Base-by-base conservation (phyloP, 2,797 vertebrate species). In the Schizopygopsis pylzovi region DNA sequence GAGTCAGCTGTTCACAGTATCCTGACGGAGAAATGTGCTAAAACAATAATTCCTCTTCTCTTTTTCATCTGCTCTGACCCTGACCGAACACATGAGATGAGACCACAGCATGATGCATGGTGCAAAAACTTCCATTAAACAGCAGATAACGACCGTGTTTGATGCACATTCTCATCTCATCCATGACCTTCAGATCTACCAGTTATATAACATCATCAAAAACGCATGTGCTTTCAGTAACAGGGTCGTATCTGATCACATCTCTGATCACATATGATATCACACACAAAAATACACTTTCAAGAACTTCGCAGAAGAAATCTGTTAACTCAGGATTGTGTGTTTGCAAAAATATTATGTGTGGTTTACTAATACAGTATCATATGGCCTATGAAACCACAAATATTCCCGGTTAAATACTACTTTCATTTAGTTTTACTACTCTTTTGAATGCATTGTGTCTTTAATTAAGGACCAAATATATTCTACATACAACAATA, bases 1-100 rank as follows among this genome's bases (percentile, higher is more conserved):
- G 81, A 77, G 88, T 88, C 89, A 88, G 85, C 82, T 85, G 65
- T 86, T 86, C 75, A 37, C 73, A 54, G 41, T 43, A 28, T 73
- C 77, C 81, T 81, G 65, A 83, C 16, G 18, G 47, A 85, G 28
- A 84, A 56, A 83, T 43, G 33, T 15, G 18, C 61, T 39, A 86
- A 80, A 84, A 68, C 80, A 82, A 73, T 45, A 20, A 49, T 47
- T 3, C 83, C 25, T 63, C 39, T 78, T 68, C 75, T 70, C 37
- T 20, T 39, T 52, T 77, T 18, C 68, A 61, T 41, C 20, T 4
- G 12, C 37, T 11, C 37, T 25, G 15, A 33, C n/a, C 68, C 39
- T 76, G 45, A 83, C 18, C 9, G 54, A 75, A 83, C 37, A 22
- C 65, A 33, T 9, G 67, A 65, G 59, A 63, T 13, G 10, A 61